A percentile compares a stretch with the other conserved stretches of the same genome.
These are phyloP conservation scores for Zosterops japonicus DNA, from an alignment of 2,113 vertebrate genomes.

Conservation along the genomic window DNA sequence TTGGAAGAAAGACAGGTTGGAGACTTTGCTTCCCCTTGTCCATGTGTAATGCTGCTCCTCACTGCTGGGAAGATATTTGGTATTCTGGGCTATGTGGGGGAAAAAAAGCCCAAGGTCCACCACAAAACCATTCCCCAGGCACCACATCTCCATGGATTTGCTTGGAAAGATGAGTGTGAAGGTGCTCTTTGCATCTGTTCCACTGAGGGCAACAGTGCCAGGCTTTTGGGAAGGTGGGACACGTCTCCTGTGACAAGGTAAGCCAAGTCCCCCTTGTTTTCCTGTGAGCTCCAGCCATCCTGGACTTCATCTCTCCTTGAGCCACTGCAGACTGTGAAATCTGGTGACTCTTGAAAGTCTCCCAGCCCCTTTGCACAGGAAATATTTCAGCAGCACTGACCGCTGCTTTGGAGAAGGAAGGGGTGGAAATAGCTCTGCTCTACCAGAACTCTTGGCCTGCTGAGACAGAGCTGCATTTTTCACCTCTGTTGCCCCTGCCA, in stretches of 20 bases:
- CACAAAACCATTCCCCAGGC: neutral
- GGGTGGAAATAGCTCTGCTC: neutral
- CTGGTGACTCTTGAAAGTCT: neutral
- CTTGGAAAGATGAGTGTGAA: neutral
- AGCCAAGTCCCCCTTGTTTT: neutral
- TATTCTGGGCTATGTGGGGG: neutral
- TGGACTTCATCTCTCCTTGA: accelerated
- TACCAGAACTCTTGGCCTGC: neutral
- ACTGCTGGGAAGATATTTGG: neutral
- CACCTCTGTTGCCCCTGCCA: constrained; percentile 51
- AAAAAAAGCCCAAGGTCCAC: neutral
- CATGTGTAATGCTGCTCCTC: accelerated
- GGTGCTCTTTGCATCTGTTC: neutral
- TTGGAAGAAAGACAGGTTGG: neutral
- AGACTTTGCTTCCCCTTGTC: neutral
- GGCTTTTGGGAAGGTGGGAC: neutral
- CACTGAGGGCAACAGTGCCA: neutral
- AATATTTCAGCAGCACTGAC: neutral
- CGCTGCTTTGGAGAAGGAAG: neutral
- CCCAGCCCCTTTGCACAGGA: neutral
- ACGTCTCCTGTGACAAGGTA: accelerated
- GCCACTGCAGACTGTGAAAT: neutral
- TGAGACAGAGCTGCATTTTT: neutral
- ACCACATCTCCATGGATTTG: neutral
- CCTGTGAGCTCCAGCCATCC: neutral